phyloP scores from a whole-genome alignment of 2,113 vertebrate genomes.

The Hyla sarda region DNA sequence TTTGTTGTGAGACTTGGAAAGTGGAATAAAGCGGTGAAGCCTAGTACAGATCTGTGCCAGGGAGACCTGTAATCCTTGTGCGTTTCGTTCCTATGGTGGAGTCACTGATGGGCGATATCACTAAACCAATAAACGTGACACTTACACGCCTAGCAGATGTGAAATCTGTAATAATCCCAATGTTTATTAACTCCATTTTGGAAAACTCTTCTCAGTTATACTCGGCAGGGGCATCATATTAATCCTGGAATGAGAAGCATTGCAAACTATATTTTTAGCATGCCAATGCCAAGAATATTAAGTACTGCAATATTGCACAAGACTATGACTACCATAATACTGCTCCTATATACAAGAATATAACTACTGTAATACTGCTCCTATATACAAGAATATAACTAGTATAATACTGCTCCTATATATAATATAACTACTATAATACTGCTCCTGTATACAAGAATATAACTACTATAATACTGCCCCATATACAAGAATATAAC shows the following conservation, averaged over 20 bases:
- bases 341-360: not conserved
- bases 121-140: not conserved
- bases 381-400: slow-evolving; percentile 6
- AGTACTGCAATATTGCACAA: slow-evolving; percentile 1
- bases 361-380: slow-evolving; percentile 1
- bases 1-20: not conserved
- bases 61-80: not conserved
- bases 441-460: too few species aligned
- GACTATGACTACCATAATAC: not conserved
- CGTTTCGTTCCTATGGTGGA: not conserved
- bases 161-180: not conserved
- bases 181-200: not conserved
- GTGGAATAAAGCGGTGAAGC: not conserved
- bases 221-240: not conserved
- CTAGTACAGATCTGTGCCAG: not conserved
- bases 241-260: not conserved
- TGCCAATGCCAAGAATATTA: not conserved
- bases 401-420: not conserved
- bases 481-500: slow-evolving; percentile 1
- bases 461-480: not conserved
- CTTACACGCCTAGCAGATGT: slow-evolving; percentile 3
- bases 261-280: not conserved
- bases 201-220: not conserved
- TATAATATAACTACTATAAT: not conserved
- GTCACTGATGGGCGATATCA: slow-evolving; percentile 11